Evolutionary conservation across 2,888 invertebrate genomes (phyloP).

Genomic region (Eulithis prunata): DNA sequence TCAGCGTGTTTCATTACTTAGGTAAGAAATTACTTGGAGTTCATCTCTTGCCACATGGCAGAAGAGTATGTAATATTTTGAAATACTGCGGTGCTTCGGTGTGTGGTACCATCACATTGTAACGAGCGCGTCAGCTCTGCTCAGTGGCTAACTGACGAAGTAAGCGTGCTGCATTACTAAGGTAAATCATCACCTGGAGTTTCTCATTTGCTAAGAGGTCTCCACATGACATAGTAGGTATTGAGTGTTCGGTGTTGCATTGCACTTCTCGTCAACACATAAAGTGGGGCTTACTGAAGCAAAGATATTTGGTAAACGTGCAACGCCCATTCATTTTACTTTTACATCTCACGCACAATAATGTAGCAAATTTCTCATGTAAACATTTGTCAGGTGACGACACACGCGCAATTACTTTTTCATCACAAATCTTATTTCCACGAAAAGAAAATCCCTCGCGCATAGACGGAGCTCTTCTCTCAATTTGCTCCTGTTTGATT

Average conservation of each 20-base stretch:
- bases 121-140: too few species aligned
- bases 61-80: too few species aligned
- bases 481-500: constrained; percentile 45
- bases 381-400: constrained; percentile 65
- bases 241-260: too few species aligned
- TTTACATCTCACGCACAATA: constrained; percentile 31
- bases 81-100: too few species aligned
- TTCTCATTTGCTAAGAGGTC: too few species aligned
- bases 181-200: too few species aligned
- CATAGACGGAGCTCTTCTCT: constrained; percentile 51
- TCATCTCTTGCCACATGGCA: too few species aligned
- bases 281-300: background rate
- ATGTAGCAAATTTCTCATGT: constrained; percentile 50
- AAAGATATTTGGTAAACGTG: constrained; percentile 49
- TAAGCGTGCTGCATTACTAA: too few species aligned
- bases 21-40: constrained; percentile 50
- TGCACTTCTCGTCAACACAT: too few species aligned
- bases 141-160: too few species aligned
- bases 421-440: constrained; percentile 61
- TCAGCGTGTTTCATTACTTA: constrained; percentile 86
- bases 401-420: constrained; percentile 70
- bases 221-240: too few species aligned
- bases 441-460: constrained; percentile 55
- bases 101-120: too few species aligned
- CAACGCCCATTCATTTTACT: constrained; percentile 79